A percentile compares a stretch with the other conserved stretches of the same genome.
These are phyloP conservation scores for Lamproptera curius DNA, from an alignment of 2,888 invertebrate species.

Conservation along the genomic window DNA sequence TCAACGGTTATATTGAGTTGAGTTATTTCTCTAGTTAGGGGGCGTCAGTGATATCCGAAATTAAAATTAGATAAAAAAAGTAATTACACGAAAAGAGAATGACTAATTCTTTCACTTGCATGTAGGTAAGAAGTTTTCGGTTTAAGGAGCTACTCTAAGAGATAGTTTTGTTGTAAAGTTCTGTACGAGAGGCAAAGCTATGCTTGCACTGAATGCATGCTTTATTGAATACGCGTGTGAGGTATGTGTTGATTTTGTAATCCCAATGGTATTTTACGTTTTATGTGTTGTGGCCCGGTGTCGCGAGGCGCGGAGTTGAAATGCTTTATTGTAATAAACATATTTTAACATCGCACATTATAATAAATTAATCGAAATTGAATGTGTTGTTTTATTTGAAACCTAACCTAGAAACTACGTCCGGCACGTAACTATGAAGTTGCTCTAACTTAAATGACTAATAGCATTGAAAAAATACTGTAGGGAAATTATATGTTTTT, in stretches of 20 bases:
- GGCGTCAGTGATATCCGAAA: too few relatives aligned
- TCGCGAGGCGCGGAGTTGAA: conserved; percentile 52
- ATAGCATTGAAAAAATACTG: too few relatives aligned
- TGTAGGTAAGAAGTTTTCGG: conserved; percentile 1
- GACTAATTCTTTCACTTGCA: too few relatives aligned
- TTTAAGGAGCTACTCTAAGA: too few relatives aligned
- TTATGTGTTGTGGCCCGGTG: conserved; percentile 49
- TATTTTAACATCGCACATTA: conserved; percentile 79
- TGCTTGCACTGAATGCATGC: conserved; percentile 53
- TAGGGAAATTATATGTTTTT: too few relatives aligned
- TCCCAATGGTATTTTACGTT: conserved; percentile 51
- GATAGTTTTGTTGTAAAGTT: conserved; percentile 67
- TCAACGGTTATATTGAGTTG: too few relatives aligned
- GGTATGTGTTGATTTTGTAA: conserved; percentile 44
- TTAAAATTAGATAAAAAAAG: too few relatives aligned
- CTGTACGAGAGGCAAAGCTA: conserved; percentile 69
- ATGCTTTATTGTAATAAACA: conserved; percentile 74
- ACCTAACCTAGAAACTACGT: too few relatives aligned
- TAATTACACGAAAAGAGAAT: too few relatives aligned
- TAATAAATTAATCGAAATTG: conserved; percentile 78
- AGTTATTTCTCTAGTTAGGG: too few relatives aligned
- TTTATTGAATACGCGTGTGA: conserved; percentile 41
- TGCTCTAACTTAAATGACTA: too few relatives aligned
- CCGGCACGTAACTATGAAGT: too few relatives aligned
- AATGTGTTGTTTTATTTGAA: conserved; percentile 38